Evolutionary conservation across 2,113 vertebrate genomes (phyloP).

Genomic region (Epinephelus lanceolatus): DNA sequence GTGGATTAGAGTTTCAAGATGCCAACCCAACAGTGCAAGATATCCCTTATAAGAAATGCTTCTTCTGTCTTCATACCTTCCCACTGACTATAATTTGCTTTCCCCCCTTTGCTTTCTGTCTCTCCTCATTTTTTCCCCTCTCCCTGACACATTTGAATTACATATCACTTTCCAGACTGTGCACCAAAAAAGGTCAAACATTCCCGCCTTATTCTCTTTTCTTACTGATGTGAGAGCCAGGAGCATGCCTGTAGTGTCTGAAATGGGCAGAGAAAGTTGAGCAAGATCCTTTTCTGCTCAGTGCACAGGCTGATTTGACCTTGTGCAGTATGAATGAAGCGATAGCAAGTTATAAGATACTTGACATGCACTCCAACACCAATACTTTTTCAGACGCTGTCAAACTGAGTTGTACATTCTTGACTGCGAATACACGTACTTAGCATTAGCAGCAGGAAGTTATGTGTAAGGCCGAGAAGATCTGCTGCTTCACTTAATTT

Average conservation of each 20-base stretch:
- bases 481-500: too few species aligned
- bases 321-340: constrained; percentile 33
- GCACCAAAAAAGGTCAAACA: constrained; percentile 83
- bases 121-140: constrained; percentile 30
- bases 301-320: constrained; percentile 46
- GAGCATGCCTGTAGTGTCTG: constrained; percentile 53
- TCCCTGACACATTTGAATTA: constrained; percentile 75
- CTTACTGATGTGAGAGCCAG: constrained; percentile 64
- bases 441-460: too few species aligned
- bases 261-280: constrained; percentile 60
- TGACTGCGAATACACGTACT: constrained; percentile 16
- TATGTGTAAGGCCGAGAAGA: too few species aligned
- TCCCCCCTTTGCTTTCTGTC: constrained; percentile 40
- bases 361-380: constrained; percentile 42
- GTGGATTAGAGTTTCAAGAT: constrained; percentile 61
- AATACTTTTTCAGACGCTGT: constrained; percentile 24
- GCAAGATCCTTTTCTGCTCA: constrained; percentile 48
- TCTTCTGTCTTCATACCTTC: constrained; percentile 46
- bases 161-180: constrained; percentile 79
- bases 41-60: constrained; percentile 44
- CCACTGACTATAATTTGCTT: constrained; percentile 63
- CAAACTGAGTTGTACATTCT: constrained; percentile 21
- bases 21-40: constrained; percentile 67
- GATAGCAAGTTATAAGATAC: constrained; percentile 40
- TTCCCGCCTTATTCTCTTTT: constrained; percentile 69